Percentiles rank a stretch among this genome's conserved stretches.
Evolutionary conservation across 2,888 invertebrate species (phyloP).

Genomic region (Scrobipalpa atriplicella): DNA sequence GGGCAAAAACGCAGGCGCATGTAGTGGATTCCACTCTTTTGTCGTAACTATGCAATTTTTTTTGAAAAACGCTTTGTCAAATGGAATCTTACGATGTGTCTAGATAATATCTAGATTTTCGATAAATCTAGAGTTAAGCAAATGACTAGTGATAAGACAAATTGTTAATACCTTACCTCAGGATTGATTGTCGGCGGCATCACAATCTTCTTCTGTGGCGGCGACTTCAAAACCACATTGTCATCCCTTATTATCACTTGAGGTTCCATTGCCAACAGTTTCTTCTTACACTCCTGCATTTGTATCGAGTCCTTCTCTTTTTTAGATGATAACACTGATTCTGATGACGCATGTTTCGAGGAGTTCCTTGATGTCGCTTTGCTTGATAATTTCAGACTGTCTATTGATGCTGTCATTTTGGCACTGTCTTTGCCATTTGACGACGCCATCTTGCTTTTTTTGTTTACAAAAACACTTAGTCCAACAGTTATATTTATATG

Average conservation of each 20-base stretch:
- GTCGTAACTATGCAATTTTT: too few relatives aligned
- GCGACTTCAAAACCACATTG: constrained; percentile 72
- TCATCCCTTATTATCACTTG: constrained; percentile 78
- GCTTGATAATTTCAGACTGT: constrained; percentile 76
- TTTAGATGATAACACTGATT: constrained; percentile 74
- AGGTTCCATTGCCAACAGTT: constrained; percentile 73
- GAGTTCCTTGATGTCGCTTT: constrained; percentile 70
- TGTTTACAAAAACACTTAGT: neutral
- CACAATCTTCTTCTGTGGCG: constrained; percentile 78
- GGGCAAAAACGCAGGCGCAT: too few relatives aligned
- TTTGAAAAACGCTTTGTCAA: too few relatives aligned
- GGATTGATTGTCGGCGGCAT: constrained; percentile 75
- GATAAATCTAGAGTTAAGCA: too few relatives aligned
- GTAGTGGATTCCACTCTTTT: too few relatives aligned
- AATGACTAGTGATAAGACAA: neutral
- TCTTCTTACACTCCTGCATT: constrained; percentile 79
- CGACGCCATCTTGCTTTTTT: constrained; percentile 65
- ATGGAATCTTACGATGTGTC: too few relatives aligned
- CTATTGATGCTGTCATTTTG: constrained; percentile 73
- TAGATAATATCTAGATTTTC: too few relatives aligned
- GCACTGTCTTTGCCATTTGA: constrained; percentile 71
- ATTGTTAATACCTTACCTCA: constrained; percentile 59
- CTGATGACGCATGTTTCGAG: constrained; percentile 76
- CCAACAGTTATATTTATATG: neutral
- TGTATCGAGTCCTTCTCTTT: constrained; percentile 75